A percentile compares a stretch with the other conserved stretches of the same genome.
phyloP scores from a whole-genome alignment of 2,888 invertebrate genomes.

The Ctena decussata region DNA sequence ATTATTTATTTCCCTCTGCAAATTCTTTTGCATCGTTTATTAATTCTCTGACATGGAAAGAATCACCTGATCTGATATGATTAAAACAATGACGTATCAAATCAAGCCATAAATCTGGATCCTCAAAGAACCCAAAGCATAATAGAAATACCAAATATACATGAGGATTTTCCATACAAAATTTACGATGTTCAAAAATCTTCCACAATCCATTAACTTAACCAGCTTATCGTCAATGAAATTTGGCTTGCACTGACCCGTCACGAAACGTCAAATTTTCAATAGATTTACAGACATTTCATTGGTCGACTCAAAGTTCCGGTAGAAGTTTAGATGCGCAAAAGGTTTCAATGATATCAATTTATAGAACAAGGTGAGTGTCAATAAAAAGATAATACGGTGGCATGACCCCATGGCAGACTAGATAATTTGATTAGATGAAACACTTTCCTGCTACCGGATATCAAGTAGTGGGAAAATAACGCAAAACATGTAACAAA shows the following conservation, averaged over 20 bases:
- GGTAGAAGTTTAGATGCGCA: conserved; percentile 23
- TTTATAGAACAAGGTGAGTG: conserved; percentile 12
- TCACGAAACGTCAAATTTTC: conserved; percentile 43
- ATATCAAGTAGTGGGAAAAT: conserved; percentile 30
- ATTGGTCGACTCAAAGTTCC: conserved; percentile 52
- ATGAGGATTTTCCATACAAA: conserved; percentile 5
- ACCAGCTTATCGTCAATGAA: conserved; percentile 59
- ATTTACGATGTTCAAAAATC: conserved; percentile 47
- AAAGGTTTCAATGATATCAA: conserved; percentile 1
- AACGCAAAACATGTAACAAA: neutral
- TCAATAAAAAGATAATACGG: conserved; percentile 44
- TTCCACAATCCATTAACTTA: conserved; percentile 61
- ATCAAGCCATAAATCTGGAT: neutral
- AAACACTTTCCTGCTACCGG: conserved; percentile 37
- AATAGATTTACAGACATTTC: conserved; percentile 41
- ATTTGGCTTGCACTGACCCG: conserved; percentile 58
- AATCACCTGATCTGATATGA: neutral
- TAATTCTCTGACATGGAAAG: too few relatives aligned
- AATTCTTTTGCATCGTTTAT: too few relatives aligned
- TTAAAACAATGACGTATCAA: neutral
- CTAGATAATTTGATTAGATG: conserved; percentile 55
- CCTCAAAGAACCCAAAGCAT: neutral
- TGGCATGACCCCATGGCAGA: conserved; percentile 52
- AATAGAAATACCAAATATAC: neutral
- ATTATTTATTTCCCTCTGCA: too few relatives aligned